Percentiles rank a stretch among this genome's conserved stretches.
These are phyloP conservation scores for Galendromus occidentalis DNA, from an alignment of 1,140 invertebrate genomes.

Conservation along the genomic window DNA sequence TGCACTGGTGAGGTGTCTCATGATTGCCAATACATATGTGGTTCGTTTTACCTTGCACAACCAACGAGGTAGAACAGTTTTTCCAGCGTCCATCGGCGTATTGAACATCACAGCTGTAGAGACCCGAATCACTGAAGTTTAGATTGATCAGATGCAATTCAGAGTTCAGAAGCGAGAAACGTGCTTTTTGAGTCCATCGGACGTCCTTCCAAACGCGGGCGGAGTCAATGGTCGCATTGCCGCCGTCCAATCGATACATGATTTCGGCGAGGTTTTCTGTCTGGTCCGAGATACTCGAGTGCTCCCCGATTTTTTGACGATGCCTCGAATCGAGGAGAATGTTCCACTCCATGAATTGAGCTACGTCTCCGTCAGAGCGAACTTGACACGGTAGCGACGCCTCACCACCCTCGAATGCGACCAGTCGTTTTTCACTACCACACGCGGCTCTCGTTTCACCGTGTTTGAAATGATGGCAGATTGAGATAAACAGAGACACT, in stretches of 20 bases:
- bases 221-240: background rate
- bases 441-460: background rate
- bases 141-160: slow-evolving; percentile 3
- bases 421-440: background rate
- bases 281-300: background rate
- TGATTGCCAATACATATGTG: too few relatives aligned
- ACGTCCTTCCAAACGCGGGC: background rate
- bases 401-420: background rate
- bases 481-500: too few relatives aligned
- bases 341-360: background rate
- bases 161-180: background rate
- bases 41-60: background rate
- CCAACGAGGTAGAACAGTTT: background rate
- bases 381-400: slow-evolving; percentile 5
- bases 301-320: background rate
- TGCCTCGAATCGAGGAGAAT: background rate
- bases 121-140: background rate
- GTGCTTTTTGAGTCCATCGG: slow-evolving; percentile 3
- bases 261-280: background rate
- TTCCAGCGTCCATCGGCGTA: background rate
- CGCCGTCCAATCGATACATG: slow-evolving; percentile 1
- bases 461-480: too few relatives aligned
- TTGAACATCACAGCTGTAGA: background rate
- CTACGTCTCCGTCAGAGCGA: background rate
- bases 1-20: too few relatives aligned